phyloP scores from a whole-genome alignment of 2,797 vertebrate genomes.

The Catharus ustulatus region DNA sequence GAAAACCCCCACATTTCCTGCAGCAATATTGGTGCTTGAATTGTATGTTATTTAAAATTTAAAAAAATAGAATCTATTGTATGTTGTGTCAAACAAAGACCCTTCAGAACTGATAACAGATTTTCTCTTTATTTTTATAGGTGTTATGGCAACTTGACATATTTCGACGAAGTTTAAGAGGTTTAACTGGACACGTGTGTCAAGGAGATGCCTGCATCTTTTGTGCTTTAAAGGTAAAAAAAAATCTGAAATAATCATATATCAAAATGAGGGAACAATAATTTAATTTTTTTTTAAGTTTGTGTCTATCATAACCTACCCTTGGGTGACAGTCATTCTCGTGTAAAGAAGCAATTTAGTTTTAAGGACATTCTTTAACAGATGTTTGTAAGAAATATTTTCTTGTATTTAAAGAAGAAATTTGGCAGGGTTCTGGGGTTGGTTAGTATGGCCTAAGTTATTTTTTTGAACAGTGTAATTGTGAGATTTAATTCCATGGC shows the following conservation, averaged over 20 bases:
- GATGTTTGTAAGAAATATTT: not conserved
- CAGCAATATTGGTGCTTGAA: not conserved
- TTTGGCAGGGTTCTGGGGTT: not conserved
- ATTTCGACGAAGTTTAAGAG: conserved; percentile 93
- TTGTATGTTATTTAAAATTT: not conserved
- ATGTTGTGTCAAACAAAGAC: not conserved
- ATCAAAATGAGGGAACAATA: not conserved
- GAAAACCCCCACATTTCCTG: not conserved
- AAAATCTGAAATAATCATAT: not conserved
- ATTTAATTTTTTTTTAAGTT: not conserved
- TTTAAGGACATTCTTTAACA: not conserved
- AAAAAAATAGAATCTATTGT: accelerated
- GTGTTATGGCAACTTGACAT: conserved; percentile 98
- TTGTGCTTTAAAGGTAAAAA: conserved; percentile 94
- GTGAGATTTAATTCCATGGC: not conserved
- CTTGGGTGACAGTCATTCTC: not conserved
- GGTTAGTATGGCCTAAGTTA: not conserved
- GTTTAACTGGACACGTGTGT: conserved; percentile 92
- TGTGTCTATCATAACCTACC: accelerated
- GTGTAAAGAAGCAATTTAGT: not conserved
- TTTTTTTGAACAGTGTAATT: not conserved
- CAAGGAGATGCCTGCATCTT: conserved; percentile 96
- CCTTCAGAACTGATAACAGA: not conserved
- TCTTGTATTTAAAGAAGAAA: not conserved
- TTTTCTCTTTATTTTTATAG: conserved; percentile 70